Evolutionary conservation across 2,797 vertebrate genomes (phyloP).

Genomic region (Megaceryle alcyon): DNA sequence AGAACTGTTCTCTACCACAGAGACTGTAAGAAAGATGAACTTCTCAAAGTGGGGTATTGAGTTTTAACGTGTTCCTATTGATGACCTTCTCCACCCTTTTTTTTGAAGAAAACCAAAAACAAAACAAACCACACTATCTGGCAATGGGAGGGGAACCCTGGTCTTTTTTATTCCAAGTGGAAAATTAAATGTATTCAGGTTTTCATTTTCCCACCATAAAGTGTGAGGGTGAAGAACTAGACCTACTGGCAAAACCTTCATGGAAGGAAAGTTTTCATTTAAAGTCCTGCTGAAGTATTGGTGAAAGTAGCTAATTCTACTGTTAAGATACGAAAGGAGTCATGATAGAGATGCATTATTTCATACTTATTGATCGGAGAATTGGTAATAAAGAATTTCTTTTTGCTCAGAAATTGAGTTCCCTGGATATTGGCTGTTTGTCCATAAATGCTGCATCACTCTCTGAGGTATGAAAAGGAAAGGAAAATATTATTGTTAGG

Average conservation of each 20-base stretch:
- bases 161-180: not conserved
- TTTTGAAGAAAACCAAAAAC: not conserved
- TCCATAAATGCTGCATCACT: not conserved
- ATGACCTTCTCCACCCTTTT: not conserved
- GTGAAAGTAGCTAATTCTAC: not conserved
- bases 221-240: not conserved
- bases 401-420: slow-evolving; percentile 2
- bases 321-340: not conserved
- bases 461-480: not conserved
- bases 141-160: not conserved
- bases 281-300: not conserved
- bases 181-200: not conserved
- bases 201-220: not conserved
- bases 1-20: not conserved
- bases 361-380: slow-evolving; percentile 22
- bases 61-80: not conserved
- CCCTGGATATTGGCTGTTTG: not conserved
- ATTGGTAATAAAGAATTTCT: not conserved
- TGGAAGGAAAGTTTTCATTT: not conserved
- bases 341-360: not conserved
- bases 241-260: not conserved
- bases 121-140: not conserved
- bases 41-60: not conserved
- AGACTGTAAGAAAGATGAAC: not conserved
- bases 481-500: not conserved